Percentiles rank a stretch among this genome's conserved stretches.
Evolutionary conservation across 2,888 invertebrate genomes (phyloP).

Genomic region (Ligdia adustata): DNA sequence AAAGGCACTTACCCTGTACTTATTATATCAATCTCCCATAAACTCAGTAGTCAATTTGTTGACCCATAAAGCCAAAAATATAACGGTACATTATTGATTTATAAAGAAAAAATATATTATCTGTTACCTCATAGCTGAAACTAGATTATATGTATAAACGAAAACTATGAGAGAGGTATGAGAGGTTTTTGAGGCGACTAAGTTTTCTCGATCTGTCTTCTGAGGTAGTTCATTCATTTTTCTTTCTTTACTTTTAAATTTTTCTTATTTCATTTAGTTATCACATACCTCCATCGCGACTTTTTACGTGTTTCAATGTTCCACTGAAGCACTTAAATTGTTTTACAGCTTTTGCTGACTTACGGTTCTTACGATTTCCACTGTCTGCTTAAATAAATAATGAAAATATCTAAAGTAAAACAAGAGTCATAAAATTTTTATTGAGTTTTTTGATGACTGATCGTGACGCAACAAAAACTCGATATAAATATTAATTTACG

Average conservation of each 20-base stretch:
- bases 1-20: no score
- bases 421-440: slow-evolving; percentile 15
- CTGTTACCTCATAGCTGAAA: no score
- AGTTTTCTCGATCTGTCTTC: not conserved
- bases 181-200: no score
- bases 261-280: slow-evolving; percentile 18
- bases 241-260: slow-evolving; percentile 9
- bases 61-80: no score
- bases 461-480: slow-evolving; percentile 11
- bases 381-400: slow-evolving; percentile 20
- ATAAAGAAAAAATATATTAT: no score
- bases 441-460: slow-evolving; percentile 17
- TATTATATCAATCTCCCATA: no score
- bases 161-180: no score
- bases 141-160: no score
- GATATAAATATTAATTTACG: slow-evolving; percentile 6
- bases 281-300: slow-evolving; percentile 24
- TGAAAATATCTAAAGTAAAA: slow-evolving; percentile 20
- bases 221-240: not conserved
- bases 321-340: slow-evolving; percentile 22
- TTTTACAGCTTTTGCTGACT: slow-evolving; percentile 23
- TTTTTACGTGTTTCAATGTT: slow-evolving; percentile 22
- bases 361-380: slow-evolving; percentile 16
- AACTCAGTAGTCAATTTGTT: no score
- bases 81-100: no score